Evolutionary conservation across 2,113 vertebrate genomes (phyloP), one percentile per base, ranked within the genome.

Genomic region (Salvelinus sp.): DNA sequence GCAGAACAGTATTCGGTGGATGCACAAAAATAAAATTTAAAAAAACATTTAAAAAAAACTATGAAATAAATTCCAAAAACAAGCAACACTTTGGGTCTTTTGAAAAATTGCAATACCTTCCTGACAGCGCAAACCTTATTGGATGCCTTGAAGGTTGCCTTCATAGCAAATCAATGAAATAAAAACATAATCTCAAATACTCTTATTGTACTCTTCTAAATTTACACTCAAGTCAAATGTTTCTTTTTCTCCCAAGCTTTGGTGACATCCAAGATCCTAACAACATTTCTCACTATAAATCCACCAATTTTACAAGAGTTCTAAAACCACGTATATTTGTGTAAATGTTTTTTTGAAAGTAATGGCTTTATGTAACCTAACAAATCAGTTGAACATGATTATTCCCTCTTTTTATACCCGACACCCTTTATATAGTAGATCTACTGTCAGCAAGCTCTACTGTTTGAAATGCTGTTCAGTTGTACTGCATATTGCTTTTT

Each of bases 401-500:
- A 44, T 44, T 38, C 33, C 33, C 33, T 38, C 23, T n/a, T 67
- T 33, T 67, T 5, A 67, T 0, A 71, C 27, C 12, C 1, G 0
- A 71, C 23, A 12, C 3, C 38, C 30, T 20, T 38, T 30, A 12
- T 7, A 54, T 54, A 16, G 48, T 16, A 54, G 48, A 54, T 54
- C 9, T 54, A 54, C 48, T 54, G 48, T 54, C 12, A 54, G 48
- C 48, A 54, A 54, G 7, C 48, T 54, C 48, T 13, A 54, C 48
- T 54, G 50, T 54, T 54, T 18, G 16, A 66, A 16, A 77, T 76
- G 82, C 82, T 76, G 85, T 86, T 86, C 86, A 90, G 86, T 76
- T 84, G 83, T 80, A 44, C 74, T 72, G 86, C 91, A 90, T 91
- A 90, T 92, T 91, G 91, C 91, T 93, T 89, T 79, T 68, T 90